Percentiles rank a stretch among this genome's conserved stretches.
These are phyloP conservation scores for Bruchidius siliquastri DNA, from an alignment of 2,888 invertebrate genomes.

Conservation along the genomic window DNA sequence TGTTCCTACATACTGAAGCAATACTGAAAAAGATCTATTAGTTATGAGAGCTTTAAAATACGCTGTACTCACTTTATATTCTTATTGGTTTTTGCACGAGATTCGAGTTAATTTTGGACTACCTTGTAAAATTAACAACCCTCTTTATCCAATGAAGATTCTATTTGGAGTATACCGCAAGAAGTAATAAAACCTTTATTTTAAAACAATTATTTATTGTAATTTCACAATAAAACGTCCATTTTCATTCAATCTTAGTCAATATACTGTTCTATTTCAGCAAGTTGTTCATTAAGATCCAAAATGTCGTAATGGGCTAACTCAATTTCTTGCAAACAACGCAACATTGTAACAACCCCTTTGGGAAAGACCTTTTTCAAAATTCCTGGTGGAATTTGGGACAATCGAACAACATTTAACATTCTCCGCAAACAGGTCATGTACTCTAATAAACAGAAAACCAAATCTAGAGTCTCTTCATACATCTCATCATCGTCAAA, in stretches of 20 bases:
- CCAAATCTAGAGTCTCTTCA: conserved; percentile 7
- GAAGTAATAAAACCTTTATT: background rate
- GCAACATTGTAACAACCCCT: background rate
- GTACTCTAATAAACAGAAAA: conserved; percentile 6
- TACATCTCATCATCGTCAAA: conserved; percentile 7
- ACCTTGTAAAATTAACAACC: background rate
- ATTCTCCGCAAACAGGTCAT: conserved; percentile 5
- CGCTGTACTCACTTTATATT: no score
- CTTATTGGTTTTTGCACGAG: background rate
- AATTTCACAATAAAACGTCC: background rate
- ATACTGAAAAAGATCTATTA: no score
- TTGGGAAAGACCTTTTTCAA: background rate
- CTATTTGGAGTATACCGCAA: background rate
- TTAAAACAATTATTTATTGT: background rate
- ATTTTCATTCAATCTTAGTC: background rate
- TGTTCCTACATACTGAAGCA: no score
- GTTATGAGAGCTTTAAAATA: no score
- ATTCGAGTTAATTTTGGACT: background rate
- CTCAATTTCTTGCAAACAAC: conserved; percentile 9
- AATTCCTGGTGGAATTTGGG: background rate
- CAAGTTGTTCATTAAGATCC: conserved; percentile 4
- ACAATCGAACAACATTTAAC: background rate
- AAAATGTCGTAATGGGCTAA: conserved; percentile 1
- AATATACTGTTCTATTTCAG: background rate
- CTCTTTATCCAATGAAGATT: background rate